These are phyloP conservation scores for Hippocampus guttulatus DNA, from an alignment of 2,113 vertebrate species.

Conservation along the genomic window DNA sequence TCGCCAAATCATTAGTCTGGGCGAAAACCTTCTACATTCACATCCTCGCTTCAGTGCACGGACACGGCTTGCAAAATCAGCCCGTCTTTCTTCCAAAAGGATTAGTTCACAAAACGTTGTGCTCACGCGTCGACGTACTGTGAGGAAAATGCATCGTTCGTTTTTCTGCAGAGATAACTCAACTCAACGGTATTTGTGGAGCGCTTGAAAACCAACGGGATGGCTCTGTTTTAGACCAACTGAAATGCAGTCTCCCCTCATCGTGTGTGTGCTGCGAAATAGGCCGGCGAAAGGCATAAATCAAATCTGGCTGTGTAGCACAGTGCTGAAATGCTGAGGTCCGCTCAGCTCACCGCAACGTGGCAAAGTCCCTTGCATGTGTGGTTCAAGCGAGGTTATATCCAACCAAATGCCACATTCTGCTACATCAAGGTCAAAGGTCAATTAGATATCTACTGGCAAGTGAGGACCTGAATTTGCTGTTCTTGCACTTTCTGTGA, in stretches of 20 bases:
- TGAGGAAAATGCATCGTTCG: conserved; percentile 32
- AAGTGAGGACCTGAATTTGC: conserved; percentile 16
- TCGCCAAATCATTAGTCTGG: conserved; percentile 63
- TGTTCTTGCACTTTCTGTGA: conserved; percentile 28
- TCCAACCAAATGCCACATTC: conserved; percentile 19
- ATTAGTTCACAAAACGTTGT: conserved; percentile 20
- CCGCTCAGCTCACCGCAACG: conserved; percentile 11
- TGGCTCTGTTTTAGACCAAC: conserved; percentile 68
- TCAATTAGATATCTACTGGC: conserved; percentile 49
- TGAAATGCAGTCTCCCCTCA: conserved; percentile 66
- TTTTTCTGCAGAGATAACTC: conserved; percentile 41
- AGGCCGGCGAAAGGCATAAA: conserved; percentile 74
- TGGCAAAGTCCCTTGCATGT: conserved; percentile 19
- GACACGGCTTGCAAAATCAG: conserved; percentile 13
- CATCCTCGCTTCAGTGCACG: conserved; percentile 31
- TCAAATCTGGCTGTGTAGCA: conserved; percentile 65
- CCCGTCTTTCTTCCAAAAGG: conserved; percentile 14
- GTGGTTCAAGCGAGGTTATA: conserved; percentile 14
- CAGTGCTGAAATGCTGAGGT: conserved; percentile 47
- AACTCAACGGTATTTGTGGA: too few relatives aligned
- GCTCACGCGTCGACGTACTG: not conserved
- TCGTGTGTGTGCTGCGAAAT: conserved; percentile 58
- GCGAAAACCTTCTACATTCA: conserved; percentile 38
- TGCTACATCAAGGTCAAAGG: conserved; percentile 48
- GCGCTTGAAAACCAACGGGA: conserved; percentile 12